These are phyloP conservation scores for Peromyscus californicus DNA, from an alignment of 2,113 vertebrate genomes.

Conservation along the genomic window DNA sequence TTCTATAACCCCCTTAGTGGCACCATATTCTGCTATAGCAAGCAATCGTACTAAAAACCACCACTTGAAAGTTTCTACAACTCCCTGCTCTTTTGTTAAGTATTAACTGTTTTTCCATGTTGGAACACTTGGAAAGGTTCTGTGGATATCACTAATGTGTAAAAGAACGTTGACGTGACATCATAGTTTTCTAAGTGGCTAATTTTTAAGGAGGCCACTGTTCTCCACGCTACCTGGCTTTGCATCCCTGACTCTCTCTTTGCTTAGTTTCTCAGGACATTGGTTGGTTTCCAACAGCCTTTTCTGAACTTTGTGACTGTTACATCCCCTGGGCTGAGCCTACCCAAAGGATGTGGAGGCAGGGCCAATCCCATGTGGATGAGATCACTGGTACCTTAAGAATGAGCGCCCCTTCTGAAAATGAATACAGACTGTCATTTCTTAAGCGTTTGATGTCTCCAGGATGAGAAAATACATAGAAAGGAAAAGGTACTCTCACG, in stretches of 20 bases:
- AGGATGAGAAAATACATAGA: neutral
- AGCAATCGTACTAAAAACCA: neutral
- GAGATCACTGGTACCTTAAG: neutral
- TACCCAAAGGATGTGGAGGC: neutral
- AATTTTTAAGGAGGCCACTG: neutral
- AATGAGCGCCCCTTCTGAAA: neutral
- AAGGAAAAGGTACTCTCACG: conserved; percentile 1
- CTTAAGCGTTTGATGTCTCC: neutral
- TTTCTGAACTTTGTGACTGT: neutral
- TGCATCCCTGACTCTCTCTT: neutral
- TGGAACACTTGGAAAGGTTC: neutral
- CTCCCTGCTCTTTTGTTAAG: neutral
- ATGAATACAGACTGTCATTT: neutral
- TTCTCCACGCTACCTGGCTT: neutral
- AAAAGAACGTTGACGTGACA: neutral
- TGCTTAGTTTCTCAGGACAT: neutral
- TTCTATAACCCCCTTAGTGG: neutral
- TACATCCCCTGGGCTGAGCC: neutral
- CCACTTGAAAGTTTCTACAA: neutral
- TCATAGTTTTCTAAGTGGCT: neutral
- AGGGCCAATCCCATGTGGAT: neutral
- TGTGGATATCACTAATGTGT: neutral
- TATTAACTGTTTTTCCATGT: neutral
- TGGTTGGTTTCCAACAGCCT: neutral
- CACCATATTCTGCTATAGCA: accelerated